Percentiles rank a stretch among this genome's conserved stretches.
phyloP scores from a whole-genome alignment of 30 jellyfish, hydroid and myxozoan genomes.

The Aurelia aurita complex sp. Pacific region DNA sequence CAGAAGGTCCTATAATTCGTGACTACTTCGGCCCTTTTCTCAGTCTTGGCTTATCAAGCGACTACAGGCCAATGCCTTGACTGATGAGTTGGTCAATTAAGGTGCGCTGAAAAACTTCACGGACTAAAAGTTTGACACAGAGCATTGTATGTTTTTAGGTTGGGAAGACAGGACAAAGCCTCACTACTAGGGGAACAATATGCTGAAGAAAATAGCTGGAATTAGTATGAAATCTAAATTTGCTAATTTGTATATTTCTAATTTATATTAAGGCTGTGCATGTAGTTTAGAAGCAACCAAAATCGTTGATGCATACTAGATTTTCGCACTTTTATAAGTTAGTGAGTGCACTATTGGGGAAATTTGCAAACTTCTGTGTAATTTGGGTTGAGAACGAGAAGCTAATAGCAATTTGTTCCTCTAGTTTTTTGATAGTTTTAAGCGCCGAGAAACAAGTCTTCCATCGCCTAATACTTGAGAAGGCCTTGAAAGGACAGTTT shows the following conservation, averaged over 20 bases:
- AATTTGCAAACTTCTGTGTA: too few species aligned
- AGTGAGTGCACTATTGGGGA: too few species aligned
- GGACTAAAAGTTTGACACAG: conserved; percentile 30
- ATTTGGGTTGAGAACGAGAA: too few species aligned
- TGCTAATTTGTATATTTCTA: conserved; percentile 17
- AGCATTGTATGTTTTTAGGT: conserved; percentile 52
- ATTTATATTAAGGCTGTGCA: conserved; percentile 19
- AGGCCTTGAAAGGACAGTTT: too few species aligned
- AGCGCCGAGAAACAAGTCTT: too few species aligned
- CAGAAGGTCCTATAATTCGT: neutral
- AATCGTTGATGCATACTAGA: too few species aligned
- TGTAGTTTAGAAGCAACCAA: too few species aligned
- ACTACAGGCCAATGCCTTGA: neutral
- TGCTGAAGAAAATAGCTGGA: conserved; percentile 49
- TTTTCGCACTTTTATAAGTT: too few species aligned
- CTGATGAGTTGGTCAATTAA: neutral
- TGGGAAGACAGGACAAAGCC: conserved; percentile 63
- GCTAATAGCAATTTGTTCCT: too few species aligned
- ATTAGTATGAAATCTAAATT: conserved; percentile 33
- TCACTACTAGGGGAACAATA: conserved; percentile 42
- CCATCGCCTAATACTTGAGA: too few species aligned
- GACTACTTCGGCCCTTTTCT: neutral
- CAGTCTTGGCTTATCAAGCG: too few species aligned
- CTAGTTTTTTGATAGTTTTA: too few species aligned
- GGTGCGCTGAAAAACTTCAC: neutral